phyloP scores from a whole-genome alignment of 2,113 vertebrate genomes.

The Cephalopholis sonnerati region DNA sequence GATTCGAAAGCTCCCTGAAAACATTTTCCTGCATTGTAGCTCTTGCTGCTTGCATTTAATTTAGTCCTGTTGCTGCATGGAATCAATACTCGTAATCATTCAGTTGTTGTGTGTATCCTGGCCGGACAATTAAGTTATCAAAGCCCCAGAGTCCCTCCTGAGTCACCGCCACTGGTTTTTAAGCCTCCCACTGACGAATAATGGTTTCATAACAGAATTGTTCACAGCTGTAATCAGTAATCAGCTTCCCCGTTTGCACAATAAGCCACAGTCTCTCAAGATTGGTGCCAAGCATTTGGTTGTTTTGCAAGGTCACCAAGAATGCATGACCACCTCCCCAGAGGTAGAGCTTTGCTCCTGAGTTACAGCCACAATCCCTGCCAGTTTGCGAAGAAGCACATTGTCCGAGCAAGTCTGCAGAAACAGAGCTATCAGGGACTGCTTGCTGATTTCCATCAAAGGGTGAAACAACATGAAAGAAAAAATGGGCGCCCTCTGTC shows the following conservation, averaged over 20 bases:
- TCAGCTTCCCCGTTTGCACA: constrained; percentile 40
- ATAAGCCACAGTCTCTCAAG: constrained; percentile 14
- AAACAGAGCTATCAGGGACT: constrained; percentile 31
- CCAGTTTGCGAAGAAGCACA: constrained; percentile 58
- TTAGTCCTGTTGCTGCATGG: constrained; percentile 44
- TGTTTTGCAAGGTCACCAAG: constrained; percentile 40
- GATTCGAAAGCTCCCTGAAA: constrained; percentile 40
- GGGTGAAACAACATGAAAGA: constrained; percentile 60
- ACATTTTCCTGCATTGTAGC: constrained; percentile 11
- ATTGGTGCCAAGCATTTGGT: constrained; percentile 14
- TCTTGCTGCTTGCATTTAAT: constrained; percentile 48
- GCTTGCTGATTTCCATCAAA: constrained; percentile 71
- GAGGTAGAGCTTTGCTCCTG: constrained; percentile 12
- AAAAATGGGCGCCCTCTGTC: constrained; percentile 33
- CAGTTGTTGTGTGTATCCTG: constrained; percentile 39
- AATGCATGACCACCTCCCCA: neutral
- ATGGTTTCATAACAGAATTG: constrained; percentile 50
- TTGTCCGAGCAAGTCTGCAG: neutral
- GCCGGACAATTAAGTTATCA: constrained; percentile 57
- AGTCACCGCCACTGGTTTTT: constrained; percentile 20
- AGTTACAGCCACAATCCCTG: constrained; percentile 22
- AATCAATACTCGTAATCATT: constrained; percentile 65
- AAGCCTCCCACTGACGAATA: constrained; percentile 29
- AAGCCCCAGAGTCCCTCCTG: constrained; percentile 31
- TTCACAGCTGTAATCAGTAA: constrained; percentile 36